Evolutionary conservation across 2,797 vertebrate genomes (phyloP).

Genomic region (Buceros bicornis): DNA sequence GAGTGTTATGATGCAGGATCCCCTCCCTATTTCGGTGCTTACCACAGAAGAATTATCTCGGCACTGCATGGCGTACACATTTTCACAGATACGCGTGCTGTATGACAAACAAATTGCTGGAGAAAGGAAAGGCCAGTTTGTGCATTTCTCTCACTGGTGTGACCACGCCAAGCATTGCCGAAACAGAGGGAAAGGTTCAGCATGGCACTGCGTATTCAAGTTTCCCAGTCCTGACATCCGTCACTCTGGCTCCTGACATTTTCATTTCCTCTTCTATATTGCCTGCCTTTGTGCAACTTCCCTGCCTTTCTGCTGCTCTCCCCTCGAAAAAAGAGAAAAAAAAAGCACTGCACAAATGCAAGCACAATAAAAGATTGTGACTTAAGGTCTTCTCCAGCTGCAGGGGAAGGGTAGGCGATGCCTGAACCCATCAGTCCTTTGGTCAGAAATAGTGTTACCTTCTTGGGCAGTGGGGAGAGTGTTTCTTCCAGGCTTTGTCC

Average conservation of each 20-base stretch:
- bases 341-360: not conserved
- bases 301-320: not conserved
- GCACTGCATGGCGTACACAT: slow-evolving; percentile 10
- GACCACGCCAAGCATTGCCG: not conserved
- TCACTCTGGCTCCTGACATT: not conserved
- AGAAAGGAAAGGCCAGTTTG: slow-evolving; percentile 49
- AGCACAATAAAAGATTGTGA: not conserved
- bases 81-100: slow-evolving; percentile 67
- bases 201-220: not conserved
- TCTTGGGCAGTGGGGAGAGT: not conserved
- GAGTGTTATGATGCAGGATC: slow-evolving; percentile 44
- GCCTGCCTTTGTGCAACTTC: not conserved
- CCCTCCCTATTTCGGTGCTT: slow-evolving; percentile 59
- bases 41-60: slow-evolving; percentile 59
- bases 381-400: not conserved
- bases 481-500: not conserved
- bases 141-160: slow-evolving; percentile 32
- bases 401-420: not conserved
- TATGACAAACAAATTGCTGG: slow-evolving; percentile 55
- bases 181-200: slow-evolving; percentile 10
- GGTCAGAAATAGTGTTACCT: not conserved
- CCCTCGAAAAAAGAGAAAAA: not conserved
- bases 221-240: not conserved
- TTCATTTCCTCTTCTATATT: not conserved
- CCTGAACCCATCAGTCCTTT: not conserved